Evolutionary conservation across 2,113 vertebrate genomes (phyloP).

Genomic region (Heteronetta atricapilla): DNA sequence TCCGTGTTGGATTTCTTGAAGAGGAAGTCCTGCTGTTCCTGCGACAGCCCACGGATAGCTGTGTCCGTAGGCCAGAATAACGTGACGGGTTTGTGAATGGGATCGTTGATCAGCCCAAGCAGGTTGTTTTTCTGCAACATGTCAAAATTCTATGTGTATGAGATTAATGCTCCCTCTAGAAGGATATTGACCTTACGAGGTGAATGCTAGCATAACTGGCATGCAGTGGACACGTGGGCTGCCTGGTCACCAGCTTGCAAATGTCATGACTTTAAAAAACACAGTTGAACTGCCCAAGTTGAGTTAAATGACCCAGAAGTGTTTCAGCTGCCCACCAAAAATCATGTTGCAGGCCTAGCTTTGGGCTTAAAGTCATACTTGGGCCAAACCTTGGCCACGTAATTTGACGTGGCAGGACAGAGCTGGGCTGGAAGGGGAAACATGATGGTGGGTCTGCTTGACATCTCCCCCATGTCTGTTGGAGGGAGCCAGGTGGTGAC

Average conservation of each 20-base stretch:
- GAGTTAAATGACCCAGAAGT: neutral
- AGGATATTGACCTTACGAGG: neutral
- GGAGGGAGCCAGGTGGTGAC: neutral
- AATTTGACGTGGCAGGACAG: neutral
- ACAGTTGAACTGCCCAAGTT: neutral
- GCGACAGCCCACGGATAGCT: conserved; percentile 79
- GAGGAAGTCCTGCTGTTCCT: conserved; percentile 87
- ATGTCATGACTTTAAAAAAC: neutral
- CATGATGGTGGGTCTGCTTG: neutral
- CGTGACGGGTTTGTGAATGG: conserved; percentile 82
- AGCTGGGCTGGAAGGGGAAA: neutral
- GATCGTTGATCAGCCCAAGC: conserved; percentile 76
- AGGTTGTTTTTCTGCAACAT: conserved; percentile 84
- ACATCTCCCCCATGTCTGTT: too few relatives aligned
- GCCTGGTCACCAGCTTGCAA: neutral
- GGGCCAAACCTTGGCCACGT: neutral
- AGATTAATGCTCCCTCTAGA: neutral
- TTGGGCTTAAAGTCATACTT: neutral
- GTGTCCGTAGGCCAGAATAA: conserved; percentile 88
- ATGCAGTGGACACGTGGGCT: neutral
- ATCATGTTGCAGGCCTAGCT: neutral
- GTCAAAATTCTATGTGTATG: neutral
- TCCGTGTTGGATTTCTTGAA: conserved; percentile 79
- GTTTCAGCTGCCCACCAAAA: neutral
- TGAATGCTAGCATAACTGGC: neutral